A percentile compares a stretch with the other conserved stretches of the same genome.
Evolutionary conservation across 2,888 invertebrate genomes (phyloP).

Genomic region (Sinodicranocentrus sp.): DNA sequence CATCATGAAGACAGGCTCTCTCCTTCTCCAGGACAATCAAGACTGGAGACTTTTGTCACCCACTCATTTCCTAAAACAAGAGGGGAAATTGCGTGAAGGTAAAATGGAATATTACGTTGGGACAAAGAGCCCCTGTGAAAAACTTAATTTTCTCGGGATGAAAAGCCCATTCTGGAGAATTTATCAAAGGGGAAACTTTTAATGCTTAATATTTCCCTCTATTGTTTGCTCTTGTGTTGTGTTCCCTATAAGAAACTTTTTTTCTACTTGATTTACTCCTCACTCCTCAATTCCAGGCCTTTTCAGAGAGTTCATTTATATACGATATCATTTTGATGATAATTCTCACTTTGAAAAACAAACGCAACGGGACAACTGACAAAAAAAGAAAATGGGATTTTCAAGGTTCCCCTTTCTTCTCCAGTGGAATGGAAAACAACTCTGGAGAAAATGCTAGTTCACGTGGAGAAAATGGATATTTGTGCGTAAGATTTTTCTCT

Average conservation of each 20-base stretch:
- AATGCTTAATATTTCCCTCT: not conserved
- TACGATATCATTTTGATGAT: constrained; percentile 16
- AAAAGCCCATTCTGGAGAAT: not conserved
- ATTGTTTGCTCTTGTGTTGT: not conserved
- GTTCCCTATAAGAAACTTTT: not conserved
- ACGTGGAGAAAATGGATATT: not conserved
- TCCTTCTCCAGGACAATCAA: not conserved
- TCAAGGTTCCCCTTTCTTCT: not conserved
- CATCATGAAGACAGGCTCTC: not conserved
- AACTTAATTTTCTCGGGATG: constrained; percentile 16
- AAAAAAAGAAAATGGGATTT: not conserved
- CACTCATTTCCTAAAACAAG: not conserved
- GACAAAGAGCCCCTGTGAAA: constrained; percentile 9
- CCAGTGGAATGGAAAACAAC: not conserved
- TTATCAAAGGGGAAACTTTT: not conserved
- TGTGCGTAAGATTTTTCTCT: not conserved
- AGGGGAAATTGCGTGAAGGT: constrained; percentile 8
- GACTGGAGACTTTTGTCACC: not conserved
- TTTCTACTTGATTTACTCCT: constrained; percentile 28
- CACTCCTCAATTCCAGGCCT: too few relatives aligned
- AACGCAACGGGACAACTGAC: not conserved
- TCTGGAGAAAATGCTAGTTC: too few relatives aligned
- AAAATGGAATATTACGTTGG: not conserved
- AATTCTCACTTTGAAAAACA: not conserved
- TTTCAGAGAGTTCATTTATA: constrained; percentile 3